Evolutionary conservation across 2,888 invertebrate species (phyloP), one percentile per base, ranked within the genome.

Genomic region (Cerastis rubricosa): DNA sequence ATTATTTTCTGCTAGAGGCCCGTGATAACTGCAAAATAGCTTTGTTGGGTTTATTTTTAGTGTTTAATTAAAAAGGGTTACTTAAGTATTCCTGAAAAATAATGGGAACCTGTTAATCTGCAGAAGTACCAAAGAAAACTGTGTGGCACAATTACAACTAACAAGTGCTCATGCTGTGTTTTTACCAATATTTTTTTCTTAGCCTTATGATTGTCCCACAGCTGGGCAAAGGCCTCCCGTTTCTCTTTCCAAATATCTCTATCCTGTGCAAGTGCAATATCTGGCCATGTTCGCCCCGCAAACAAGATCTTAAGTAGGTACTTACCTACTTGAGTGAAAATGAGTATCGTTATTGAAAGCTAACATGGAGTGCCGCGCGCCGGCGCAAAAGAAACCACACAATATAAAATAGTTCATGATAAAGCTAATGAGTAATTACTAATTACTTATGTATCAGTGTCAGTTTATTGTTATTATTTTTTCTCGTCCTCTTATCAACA

Each of bases 401-500:
- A 29, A 43, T 49, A 35, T 61, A 79, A 54, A 81, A 74, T 40
- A 19, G 19, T 74, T 17, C 6, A 25, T 6, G 29, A 45, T 74
- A 47, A 29, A 68, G 9, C 25, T 65, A 45, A 69, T 59, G 40
- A 69, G 17, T 29, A 49, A 63, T 51, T 57, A 17, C 6, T 49
- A 51, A n/a, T 40, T 40, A n/a, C n/a, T n/a, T n/a, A 40, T 51
- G 49, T 51, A 40, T 83, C 49, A 45, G 43, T 57, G 29, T 40
- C 63, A 25, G 45, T 68, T 51, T 25, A 47, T 47, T 64, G 45
- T 67, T 66, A 35, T 51, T 69, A 66, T 66, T 40, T 43, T n/a
- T 35, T 63, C 54, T 73, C 22, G 9, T 19, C 7, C 2, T 45
- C 19, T 11, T 70, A 25, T n/a, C 78, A 78, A 81, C 69, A 66